These are phyloP conservation scores for Leptogaster cylindrica DNA, from an alignment of 2,888 invertebrate genomes.

Conservation along the genomic window DNA sequence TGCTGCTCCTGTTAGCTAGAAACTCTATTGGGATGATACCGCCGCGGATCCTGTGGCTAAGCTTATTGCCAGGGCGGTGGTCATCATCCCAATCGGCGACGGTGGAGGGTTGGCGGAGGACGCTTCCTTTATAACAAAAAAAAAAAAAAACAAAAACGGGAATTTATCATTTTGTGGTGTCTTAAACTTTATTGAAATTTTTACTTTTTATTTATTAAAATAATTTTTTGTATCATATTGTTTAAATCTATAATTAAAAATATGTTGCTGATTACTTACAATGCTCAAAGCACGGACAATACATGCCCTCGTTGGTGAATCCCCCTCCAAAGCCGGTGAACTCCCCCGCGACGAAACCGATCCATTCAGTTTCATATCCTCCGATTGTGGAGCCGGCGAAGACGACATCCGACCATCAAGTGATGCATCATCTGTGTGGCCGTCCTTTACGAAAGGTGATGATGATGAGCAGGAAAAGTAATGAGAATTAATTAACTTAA, in stretches of 20 bases:
- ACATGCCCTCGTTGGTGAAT: constrained; percentile 53
- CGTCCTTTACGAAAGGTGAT: constrained; percentile 51
- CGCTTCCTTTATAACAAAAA: constrained; percentile 45
- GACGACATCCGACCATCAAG: constrained; percentile 57
- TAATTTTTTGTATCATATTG: too few species aligned
- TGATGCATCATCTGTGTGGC: constrained; percentile 57
- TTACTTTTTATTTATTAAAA: too few species aligned
- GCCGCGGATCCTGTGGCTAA: constrained; percentile 55
- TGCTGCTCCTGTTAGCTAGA: neutral
- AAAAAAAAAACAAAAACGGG: neutral
- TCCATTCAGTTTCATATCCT: constrained; percentile 56
- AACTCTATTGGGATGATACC: constrained; percentile 50
- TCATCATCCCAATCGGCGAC: constrained; percentile 53
- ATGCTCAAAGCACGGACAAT: constrained; percentile 61
- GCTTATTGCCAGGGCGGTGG: constrained; percentile 57
- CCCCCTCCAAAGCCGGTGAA: constrained; percentile 53
- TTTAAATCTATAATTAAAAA: too few species aligned
- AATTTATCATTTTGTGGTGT: neutral
- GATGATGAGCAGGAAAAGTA: constrained; percentile 25
- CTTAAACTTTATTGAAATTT: too few species aligned
- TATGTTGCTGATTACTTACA: constrained; percentile 57
- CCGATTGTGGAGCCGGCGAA: constrained; percentile 54
- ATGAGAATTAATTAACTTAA: constrained; percentile 48
- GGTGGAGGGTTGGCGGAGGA: constrained; percentile 47
- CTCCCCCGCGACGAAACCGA: constrained; percentile 60